Evolutionary conservation across 2,797 vertebrate species (phyloP).

Genomic region (Artibeus lituratus): DNA sequence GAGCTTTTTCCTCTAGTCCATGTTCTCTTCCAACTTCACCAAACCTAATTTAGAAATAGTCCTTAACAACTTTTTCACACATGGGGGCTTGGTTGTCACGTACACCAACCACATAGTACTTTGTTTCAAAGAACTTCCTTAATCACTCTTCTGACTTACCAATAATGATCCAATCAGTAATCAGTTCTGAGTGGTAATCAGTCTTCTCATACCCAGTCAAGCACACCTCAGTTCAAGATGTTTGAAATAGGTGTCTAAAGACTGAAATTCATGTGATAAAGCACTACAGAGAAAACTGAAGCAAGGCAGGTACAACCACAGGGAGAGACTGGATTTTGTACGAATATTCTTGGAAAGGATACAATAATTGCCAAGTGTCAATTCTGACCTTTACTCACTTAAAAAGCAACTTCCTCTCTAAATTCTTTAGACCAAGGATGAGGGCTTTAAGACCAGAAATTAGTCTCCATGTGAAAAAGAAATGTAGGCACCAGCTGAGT

Average conservation of each 20-base stretch:
- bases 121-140: background rate
- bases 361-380: background rate
- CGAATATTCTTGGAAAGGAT: background rate
- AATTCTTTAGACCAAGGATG: background rate
- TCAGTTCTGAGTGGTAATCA: background rate
- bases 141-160: background rate
- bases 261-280: background rate
- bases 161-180: background rate
- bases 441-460: background rate
- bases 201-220: constrained; percentile 4
- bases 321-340: background rate
- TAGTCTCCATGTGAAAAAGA: background rate
- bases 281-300: background rate
- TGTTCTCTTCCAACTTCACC: background rate
- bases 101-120: background rate
- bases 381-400: background rate
- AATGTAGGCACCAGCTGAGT: background rate
- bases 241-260: background rate
- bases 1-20: background rate
- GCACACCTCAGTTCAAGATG: background rate
- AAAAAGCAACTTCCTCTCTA: background rate
- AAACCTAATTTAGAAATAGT: background rate
- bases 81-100: background rate
- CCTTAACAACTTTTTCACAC: background rate
- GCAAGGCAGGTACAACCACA: background rate